Percentiles rank a stretch among this genome's conserved stretches.
These are phyloP conservation scores for Xiphophorus birchmanni DNA, from an alignment of 2,797 vertebrate species.

Conservation along the genomic window DNA sequence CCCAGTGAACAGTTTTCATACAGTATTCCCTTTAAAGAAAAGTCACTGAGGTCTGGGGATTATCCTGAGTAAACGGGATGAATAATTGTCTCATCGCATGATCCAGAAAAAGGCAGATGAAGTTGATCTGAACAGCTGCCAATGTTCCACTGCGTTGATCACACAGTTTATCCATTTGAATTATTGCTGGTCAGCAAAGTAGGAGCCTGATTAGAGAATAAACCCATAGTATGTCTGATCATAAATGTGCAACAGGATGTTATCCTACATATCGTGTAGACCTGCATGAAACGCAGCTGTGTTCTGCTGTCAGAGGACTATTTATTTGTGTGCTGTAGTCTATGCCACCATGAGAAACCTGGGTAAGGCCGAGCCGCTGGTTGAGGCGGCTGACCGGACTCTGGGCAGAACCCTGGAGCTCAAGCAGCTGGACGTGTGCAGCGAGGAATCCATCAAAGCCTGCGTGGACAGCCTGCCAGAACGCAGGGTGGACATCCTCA, in stretches of 20 bases:
- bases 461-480: conserved; percentile 86
- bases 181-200: neutral
- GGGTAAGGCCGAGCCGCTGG: conserved; percentile 74
- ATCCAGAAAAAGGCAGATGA: neutral
- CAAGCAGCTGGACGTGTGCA: conserved; percentile 86
- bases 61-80: conserved; percentile 4
- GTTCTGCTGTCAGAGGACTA: too few relatives aligned
- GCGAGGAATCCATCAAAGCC: conserved; percentile 84
- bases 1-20: neutral
- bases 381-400: conserved; percentile 77
- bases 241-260: neutral
- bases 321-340: conserved; percentile 67
- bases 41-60: neutral
- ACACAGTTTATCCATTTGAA: neutral
- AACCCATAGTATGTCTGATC: neutral
- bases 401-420: conserved; percentile 86
- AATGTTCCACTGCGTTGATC: neutral
- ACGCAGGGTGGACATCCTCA: conserved; percentile 85
- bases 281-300: neutral
- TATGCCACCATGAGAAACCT: conserved; percentile 89
- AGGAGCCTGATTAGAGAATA: neutral
- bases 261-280: neutral
- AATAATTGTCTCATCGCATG: neutral
- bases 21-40: neutral
- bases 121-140: neutral